phyloP scores from a whole-genome alignment of 2,113 vertebrate genomes.

The Serinus canaria region DNA sequence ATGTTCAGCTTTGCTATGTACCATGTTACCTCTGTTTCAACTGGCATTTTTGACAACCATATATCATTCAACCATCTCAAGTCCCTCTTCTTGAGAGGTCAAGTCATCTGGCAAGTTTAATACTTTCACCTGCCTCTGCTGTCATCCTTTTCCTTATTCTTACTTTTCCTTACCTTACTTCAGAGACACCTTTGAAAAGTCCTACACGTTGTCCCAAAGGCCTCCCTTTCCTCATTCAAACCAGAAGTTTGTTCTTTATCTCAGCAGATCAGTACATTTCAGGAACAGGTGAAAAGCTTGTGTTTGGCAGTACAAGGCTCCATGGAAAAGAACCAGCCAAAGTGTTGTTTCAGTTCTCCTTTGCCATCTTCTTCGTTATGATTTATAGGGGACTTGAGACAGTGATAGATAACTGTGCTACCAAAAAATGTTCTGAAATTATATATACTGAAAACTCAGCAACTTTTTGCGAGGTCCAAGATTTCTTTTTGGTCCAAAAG shows the following conservation, averaged over 20 bases:
- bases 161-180: neutral
- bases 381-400: neutral
- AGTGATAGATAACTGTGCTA: neutral
- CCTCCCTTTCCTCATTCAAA: neutral
- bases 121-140: neutral
- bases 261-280: neutral
- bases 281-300: neutral
- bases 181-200: neutral
- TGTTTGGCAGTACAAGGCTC: neutral
- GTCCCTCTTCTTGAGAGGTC: neutral
- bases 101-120: neutral
- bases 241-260: neutral
- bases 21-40: neutral
- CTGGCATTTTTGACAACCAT: neutral
- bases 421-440: neutral
- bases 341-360: neutral
- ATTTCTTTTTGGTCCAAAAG: neutral
- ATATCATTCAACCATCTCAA: neutral
- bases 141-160: neutral
- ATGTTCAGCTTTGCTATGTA: neutral
- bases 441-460: neutral
- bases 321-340: neutral
- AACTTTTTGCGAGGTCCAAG: neutral
- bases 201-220: neutral
- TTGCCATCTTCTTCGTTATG: neutral